phyloP scores from a whole-genome alignment of 1,140 invertebrate genomes.

The Drosophila saltans region DNA sequence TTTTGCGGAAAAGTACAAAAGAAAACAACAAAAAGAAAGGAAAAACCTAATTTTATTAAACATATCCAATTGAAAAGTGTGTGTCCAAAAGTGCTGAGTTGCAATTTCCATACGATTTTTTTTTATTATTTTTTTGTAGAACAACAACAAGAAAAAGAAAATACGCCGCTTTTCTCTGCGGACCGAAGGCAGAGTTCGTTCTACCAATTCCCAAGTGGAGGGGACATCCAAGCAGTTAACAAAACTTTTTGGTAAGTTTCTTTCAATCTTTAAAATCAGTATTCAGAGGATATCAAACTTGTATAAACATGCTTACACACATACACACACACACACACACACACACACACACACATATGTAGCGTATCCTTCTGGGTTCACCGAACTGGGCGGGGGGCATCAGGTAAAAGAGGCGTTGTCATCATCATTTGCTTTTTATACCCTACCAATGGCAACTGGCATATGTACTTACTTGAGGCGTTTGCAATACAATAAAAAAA shows the following conservation, averaged over 20 bases:
- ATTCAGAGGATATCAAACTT: conserved; percentile 30
- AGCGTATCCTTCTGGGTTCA: conserved; percentile 37
- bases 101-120: neutral
- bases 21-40: neutral
- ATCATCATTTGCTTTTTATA: conserved; percentile 14
- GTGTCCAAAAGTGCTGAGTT: neutral
- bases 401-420: conserved; percentile 48
- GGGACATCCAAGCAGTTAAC: conserved; percentile 12
- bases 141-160: neutral
- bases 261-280: neutral
- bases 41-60: neutral
- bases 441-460: neutral
- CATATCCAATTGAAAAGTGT: neutral
- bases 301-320: conserved; percentile 40
- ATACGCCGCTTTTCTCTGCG: neutral
- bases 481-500: no score
- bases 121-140: neutral
- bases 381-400: conserved; percentile 47
- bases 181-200: neutral
- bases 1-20: neutral
- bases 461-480: neutral
- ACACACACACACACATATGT: neutral
- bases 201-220: conserved; percentile 8
- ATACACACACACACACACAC: conserved; percentile 4
- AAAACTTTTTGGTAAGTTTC: conserved; percentile 3